phyloP scores from a whole-genome alignment of 1,140 invertebrate species.

The Bradysia coprophila region DNA sequence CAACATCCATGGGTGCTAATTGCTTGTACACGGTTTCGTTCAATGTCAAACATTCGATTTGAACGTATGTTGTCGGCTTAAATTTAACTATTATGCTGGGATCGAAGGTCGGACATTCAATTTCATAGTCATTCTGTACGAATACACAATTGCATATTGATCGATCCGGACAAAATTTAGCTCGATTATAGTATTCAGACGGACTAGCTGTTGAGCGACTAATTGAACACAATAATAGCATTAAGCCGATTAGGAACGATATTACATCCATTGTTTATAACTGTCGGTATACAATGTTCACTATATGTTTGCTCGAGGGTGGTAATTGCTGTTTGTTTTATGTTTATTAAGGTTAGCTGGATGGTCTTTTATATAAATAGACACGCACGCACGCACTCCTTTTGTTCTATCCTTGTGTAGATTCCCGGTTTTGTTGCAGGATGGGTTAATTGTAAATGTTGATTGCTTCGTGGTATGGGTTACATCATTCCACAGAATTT shows the following conservation, averaged over 20 bases:
- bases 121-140: background rate
- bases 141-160: background rate
- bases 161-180: background rate
- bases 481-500: no score
- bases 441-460: no score
- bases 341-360: no score
- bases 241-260: background rate
- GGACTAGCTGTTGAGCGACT: background rate
- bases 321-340: no score
- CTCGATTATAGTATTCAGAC: background rate
- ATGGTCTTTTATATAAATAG: no score
- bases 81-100: background rate
- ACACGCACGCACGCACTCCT: no score
- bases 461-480: no score
- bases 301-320: no score
- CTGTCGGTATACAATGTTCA: no score
- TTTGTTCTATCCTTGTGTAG: no score
- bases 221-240: background rate
- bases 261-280: background rate
- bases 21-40: background rate
- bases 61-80: background rate
- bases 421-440: no score
- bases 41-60: background rate
- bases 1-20: background rate
- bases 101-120: background rate